These are phyloP conservation scores for Cheilosia pagana DNA, from an alignment of 2,888 invertebrate species.

Conservation along the genomic window DNA sequence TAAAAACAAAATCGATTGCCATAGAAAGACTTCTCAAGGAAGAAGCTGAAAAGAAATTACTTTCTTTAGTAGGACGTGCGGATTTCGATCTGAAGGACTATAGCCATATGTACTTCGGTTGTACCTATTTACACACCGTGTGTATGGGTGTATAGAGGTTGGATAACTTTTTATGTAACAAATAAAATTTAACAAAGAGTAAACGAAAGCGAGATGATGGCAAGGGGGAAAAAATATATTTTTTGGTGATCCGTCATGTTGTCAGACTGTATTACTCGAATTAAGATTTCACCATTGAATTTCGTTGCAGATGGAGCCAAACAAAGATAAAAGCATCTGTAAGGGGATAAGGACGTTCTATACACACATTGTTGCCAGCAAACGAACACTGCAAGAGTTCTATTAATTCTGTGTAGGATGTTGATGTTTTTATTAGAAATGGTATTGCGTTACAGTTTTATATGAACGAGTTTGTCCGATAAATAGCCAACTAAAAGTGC, in stretches of 20 bases:
- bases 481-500: not conserved
- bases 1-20: conserved; percentile 8
- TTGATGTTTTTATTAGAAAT: not conserved
- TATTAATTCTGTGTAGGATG: conserved; percentile 10
- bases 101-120: conserved; percentile 61
- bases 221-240: conserved; percentile 50
- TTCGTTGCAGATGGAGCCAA: conserved; percentile 78
- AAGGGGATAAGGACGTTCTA: conserved; percentile 50
- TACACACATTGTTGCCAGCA: conserved; percentile 5
- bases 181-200: conserved; percentile 46
- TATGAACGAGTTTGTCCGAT: not conserved
- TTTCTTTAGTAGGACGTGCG: conserved; percentile 7
- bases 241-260: conserved; percentile 84
- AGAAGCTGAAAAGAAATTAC: conserved; percentile 28
- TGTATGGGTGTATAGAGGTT: conserved; percentile 44
- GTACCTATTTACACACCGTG: conserved; percentile 46
- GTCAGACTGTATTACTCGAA: conserved; percentile 84
- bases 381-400: conserved; percentile 43
- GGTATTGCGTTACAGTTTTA: not conserved
- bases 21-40: not conserved
- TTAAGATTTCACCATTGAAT: conserved; percentile 83
- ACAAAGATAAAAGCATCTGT: conserved; percentile 76
- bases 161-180: conserved; percentile 53
- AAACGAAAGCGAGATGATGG: not conserved
- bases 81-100: conserved; percentile 45